phyloP scores from a whole-genome alignment of 2,888 invertebrate species.

The Platycheirus albimanus region DNA sequence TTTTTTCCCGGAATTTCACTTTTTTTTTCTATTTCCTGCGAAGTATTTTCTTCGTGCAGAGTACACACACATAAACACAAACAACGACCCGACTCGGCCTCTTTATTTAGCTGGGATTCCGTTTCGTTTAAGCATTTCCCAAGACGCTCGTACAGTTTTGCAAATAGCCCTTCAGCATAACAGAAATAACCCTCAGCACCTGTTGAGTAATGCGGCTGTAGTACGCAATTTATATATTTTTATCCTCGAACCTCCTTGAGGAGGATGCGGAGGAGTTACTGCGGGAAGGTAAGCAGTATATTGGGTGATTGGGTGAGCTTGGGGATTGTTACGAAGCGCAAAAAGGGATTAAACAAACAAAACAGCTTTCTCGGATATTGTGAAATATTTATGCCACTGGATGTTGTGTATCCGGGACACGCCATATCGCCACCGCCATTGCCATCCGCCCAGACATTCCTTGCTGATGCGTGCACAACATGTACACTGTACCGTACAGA shows the following conservation, averaged over 20 bases:
- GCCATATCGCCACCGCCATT: too few species aligned
- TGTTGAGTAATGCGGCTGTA: slow-evolving; percentile 66
- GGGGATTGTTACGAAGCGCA: slow-evolving; percentile 36
- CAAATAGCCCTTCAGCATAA: slow-evolving; percentile 54
- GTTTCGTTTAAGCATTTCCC: slow-evolving; percentile 66
- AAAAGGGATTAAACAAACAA: slow-evolving; percentile 48
- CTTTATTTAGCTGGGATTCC: slow-evolving; percentile 43
- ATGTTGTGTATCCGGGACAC: slow-evolving; percentile 27
- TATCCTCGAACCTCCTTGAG: slow-evolving; percentile 14
- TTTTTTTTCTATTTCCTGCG: slow-evolving; percentile 61
- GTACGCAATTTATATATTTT: slow-evolving; percentile 58
- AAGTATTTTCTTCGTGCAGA: slow-evolving; percentile 18
- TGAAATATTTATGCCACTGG: slow-evolving; percentile 46
- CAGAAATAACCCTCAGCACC: slow-evolving; percentile 62
- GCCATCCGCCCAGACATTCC: slow-evolving; percentile 3
- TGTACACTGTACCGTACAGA: too few species aligned
- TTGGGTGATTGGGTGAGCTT: slow-evolving; percentile 2
- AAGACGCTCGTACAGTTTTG: slow-evolving; percentile 58
- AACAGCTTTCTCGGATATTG: slow-evolving; percentile 23
- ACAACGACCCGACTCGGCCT: slow-evolving; percentile 1
- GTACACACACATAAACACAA: neutral
- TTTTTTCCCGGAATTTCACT: slow-evolving; percentile 59
- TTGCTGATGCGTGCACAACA: slow-evolving; percentile 4
- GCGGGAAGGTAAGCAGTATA: too few species aligned
- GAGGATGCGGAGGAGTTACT: neutral